Evolutionary conservation across 2,797 vertebrate species (phyloP).

Genomic region (Anableps anableps): DNA sequence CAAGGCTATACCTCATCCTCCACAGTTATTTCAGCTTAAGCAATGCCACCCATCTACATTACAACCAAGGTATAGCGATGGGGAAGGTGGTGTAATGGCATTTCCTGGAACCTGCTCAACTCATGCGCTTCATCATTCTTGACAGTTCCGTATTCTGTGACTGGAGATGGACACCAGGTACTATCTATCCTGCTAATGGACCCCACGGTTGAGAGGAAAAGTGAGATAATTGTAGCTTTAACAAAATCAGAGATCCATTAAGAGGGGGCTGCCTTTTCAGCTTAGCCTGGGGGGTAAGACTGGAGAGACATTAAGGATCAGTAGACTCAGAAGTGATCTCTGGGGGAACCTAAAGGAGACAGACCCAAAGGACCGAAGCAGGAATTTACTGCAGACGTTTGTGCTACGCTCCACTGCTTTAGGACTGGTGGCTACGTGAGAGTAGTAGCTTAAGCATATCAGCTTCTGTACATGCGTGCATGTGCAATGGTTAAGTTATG

Average conservation of each 20-base stretch:
- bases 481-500: constrained; percentile 37
- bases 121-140: constrained; percentile 59
- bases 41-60: constrained; percentile 34
- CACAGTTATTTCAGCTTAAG: constrained; percentile 37
- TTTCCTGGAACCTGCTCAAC: constrained; percentile 55
- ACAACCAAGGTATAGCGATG: constrained; percentile 15
- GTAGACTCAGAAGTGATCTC: constrained; percentile 40
- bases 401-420: constrained; percentile 36
- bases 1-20: constrained; percentile 20
- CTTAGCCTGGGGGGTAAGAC: constrained; percentile 38
- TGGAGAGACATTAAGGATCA: constrained; percentile 41
- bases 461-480: constrained; percentile 4
- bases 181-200: constrained; percentile 74
- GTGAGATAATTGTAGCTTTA: constrained; percentile 74
- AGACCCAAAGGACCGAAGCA: constrained; percentile 29
- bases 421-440: constrained; percentile 41
- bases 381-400: constrained; percentile 31
- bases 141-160: constrained; percentile 61
- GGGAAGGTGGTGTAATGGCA: constrained; percentile 51
- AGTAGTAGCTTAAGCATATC: constrained; percentile 25
- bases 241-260: constrained; percentile 77
- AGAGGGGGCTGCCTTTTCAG: constrained; percentile 56
- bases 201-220: constrained; percentile 63
- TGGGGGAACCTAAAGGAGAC: constrained; percentile 31
- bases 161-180: constrained; percentile 46